A percentile compares a stretch with the other conserved stretches of the same genome.
phyloP scores from a whole-genome alignment of 64 coral and sea anemone species.

The Montipora cactus region DNA sequence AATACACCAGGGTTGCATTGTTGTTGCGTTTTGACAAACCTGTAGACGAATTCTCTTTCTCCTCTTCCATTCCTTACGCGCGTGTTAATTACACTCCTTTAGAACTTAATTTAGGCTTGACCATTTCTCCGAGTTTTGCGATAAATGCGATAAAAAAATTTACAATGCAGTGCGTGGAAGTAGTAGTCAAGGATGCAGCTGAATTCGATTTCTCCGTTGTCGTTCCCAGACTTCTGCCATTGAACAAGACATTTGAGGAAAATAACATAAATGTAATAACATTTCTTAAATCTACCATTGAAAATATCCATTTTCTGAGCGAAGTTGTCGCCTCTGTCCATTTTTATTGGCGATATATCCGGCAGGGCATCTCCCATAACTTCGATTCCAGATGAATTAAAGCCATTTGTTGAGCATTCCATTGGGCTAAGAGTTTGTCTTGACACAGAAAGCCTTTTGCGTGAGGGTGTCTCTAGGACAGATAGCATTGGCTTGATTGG shows the following conservation, averaged over 20 bases:
- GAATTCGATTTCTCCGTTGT: neutral
- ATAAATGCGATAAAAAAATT: neutral
- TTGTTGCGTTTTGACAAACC: neutral
- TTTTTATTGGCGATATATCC: slow-evolving; percentile 72
- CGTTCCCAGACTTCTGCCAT: slow-evolving; percentile 6
- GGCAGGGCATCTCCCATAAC: slow-evolving; percentile 47
- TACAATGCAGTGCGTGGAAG: neutral
- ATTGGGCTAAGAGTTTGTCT: slow-evolving; percentile 31
- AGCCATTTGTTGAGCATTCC: neutral
- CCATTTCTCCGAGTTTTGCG: too few species aligned
- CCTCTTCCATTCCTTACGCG: neutral
- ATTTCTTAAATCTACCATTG: neutral
- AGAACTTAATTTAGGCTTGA: neutral
- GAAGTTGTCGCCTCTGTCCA: too few species aligned
- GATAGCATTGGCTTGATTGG: slow-evolving; percentile 26
- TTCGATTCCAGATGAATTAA: slow-evolving; percentile 63
- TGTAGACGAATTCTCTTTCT: neutral
- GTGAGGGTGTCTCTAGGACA: slow-evolving; percentile 22
- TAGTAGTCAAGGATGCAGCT: too few species aligned
- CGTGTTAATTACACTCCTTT: neutral
- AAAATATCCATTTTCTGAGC: neutral
- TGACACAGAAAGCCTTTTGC: neutral
- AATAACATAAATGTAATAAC: neutral
- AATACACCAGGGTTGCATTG: neutral
- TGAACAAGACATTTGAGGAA: neutral